Evolutionary conservation across 2,888 invertebrate genomes (phyloP), one percentile per base, ranked within the genome.

Genomic region (Melieria crassipennis): DNA sequence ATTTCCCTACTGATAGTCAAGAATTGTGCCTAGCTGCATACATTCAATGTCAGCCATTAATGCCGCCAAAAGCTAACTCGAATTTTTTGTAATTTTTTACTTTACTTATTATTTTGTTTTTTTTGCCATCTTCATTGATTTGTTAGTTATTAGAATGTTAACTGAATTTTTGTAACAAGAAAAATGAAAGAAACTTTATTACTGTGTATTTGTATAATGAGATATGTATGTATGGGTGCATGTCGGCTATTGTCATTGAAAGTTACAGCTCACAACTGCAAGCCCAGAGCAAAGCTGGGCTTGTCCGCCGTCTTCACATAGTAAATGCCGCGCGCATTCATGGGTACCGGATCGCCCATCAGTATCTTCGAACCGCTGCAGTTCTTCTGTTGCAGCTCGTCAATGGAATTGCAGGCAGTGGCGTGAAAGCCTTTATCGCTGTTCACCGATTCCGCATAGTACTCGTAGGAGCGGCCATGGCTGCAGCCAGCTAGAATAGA

Each of bases 361-460:
- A 86, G 84, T 4, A 87, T 85, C 62, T 81, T 82, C 7, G 78
- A 72, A 4, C 84, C 84, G 0, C 79, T 78, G 64, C 87, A 87
- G 60, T 82, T 84, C 55, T 82, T 80, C 5, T 79, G 79, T 57
- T 73, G 78, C 6, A 86, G 75, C 48, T 81, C 79, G 11, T 79
- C 77, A 87, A 91, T 89, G 70, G 84, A 88, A 4, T 87, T 84
- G 80, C 93, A 93, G 5, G 88, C 88, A 52, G 88, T 86, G 0
- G 91, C 88, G 6, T 87, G 81, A 80, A 92, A 93, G 1, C 88
- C 89, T 52, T 79, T 79, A 0, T 86, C 82, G 2, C 88, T 84
- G n/a, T 86, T 84, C 61, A 93, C 90, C 4, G 93, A 93, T 81
- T 92, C 92, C 0, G 88, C 88, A 82, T 91, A 93, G 78, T 88